phyloP scores from a whole-genome alignment of 2,113 vertebrate genomes.

The Nannobrachium achirus region DNA sequence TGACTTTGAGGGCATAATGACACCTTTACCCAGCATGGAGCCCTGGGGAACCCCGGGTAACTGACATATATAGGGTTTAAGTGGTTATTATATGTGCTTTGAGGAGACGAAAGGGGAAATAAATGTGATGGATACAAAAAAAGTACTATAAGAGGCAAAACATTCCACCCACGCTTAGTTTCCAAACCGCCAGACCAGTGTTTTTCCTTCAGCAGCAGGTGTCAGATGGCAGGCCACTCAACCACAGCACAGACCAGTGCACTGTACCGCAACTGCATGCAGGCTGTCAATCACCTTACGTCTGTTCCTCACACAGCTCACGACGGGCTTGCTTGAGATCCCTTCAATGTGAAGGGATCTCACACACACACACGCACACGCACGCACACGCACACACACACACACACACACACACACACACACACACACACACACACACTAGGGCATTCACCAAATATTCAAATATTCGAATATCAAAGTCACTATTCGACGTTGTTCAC shows the following conservation, averaged over 20 bases:
- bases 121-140: not conserved
- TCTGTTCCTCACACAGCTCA: not conserved
- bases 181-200: not conserved
- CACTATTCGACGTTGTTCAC: no score
- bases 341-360: constrained; percentile 1
- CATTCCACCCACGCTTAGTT: not conserved
- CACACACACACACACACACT: no score
- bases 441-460: no score
- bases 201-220: not conserved
- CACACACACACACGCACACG: no score
- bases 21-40: no score
- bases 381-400: no score
- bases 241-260: no score
- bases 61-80: no score
- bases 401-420: no score
- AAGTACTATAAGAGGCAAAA: constrained; percentile 2
- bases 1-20: no score
- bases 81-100: constrained; percentile 4
- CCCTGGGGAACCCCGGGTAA: no score
- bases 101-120: not conserved
- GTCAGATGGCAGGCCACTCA: constrained; percentile 21
- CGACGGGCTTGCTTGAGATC: not conserved
- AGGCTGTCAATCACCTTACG: not conserved
- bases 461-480: no score
- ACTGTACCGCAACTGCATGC: not conserved